Base-by-base conservation (phyloP, 2,113 vertebrate species). In the Merops nubicus region DNA sequence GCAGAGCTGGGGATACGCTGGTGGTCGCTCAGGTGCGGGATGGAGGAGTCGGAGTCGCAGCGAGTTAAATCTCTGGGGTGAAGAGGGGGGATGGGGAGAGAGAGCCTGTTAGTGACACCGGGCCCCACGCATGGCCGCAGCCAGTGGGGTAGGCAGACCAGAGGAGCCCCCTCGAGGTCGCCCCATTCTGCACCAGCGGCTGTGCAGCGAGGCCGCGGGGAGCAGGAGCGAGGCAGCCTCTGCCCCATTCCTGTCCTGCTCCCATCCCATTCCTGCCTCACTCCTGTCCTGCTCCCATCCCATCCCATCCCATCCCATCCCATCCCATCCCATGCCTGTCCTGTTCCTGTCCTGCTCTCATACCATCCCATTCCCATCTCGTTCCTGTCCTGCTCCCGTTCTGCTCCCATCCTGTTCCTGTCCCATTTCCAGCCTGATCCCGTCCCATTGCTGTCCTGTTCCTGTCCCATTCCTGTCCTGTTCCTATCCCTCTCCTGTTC, bases 31-130 rank as follows among this genome's bases (percentile, higher is more conserved):
- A 97, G 97, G 96, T 99, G 99, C 28, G 98, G 99, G 94, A 99
- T 98, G 96, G 99, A 99, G 69, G 99, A 99, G 92, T 99, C 99
- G 1, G 99, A 99, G 96, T 99, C 99, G 11, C 99, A 99, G 96
- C 98, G 99, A 91, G 99, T 99, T 85, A 99, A 96, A 95, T 99
- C 99, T 98, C 99, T 99, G 96, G n/a, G 94, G 85, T 50, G 95
- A 65, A 87, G 20, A n/a, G 33, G 5, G 33, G 60, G 40, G 51
- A 19, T 13, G 34, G 31, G 36, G 17, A 42, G 57, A 45, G 43
- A 75, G 4, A 1, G 8, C 2, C 0, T 0, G 28, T 95, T 29
- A 95, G 88, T 0, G 28, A 6, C 16, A 4, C 17, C 25, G 6
- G 3, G 4, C 38, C 56, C 40, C 2, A 28, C 45, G 13, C 88